Percentiles rank a stretch among this genome's conserved stretches.
phyloP scores from a whole-genome alignment of 2,113 vertebrate genomes.

The Colinus virginianus region DNA sequence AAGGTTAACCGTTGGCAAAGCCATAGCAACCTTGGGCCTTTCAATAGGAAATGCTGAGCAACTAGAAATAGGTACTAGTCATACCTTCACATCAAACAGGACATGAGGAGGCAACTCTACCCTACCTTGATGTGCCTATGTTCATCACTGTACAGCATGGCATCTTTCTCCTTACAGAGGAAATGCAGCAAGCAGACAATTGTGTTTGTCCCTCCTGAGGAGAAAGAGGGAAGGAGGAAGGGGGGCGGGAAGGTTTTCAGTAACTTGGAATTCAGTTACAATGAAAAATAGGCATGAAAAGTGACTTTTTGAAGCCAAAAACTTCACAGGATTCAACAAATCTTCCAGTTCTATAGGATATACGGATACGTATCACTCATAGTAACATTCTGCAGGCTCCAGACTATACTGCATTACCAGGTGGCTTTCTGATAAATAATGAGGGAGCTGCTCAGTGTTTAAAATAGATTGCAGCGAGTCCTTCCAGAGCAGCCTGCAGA shows the following conservation, averaged over 20 bases:
- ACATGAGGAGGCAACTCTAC: neutral
- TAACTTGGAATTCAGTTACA: constrained; percentile 27
- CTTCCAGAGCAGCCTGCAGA: constrained; percentile 31
- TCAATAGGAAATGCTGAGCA: neutral
- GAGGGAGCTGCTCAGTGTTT: constrained; percentile 12
- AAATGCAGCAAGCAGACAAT: accelerated
- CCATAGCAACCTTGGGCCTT: neutral
- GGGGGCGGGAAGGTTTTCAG: neutral
- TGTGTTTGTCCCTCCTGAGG: neutral
- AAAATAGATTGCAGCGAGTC: neutral
- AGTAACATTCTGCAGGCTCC: constrained; percentile 45
- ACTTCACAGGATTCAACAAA: constrained; percentile 3
- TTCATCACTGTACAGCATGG: neutral
- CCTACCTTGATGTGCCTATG: neutral
- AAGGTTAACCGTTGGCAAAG: neutral
- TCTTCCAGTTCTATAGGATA: constrained; percentile 16
- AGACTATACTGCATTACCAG: neutral
- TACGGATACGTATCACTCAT: neutral
- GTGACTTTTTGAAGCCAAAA: constrained; percentile 19
- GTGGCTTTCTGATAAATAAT: constrained; percentile 35
- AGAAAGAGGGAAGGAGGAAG: neutral
- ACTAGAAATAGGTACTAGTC: neutral
- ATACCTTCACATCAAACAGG: neutral
- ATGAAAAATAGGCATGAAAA: constrained; percentile 42
- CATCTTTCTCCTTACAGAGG: neutral